Evolutionary conservation across 2,113 vertebrate species (phyloP), one percentile per base, ranked within the genome.

Genomic region (Prolemur simus): DNA sequence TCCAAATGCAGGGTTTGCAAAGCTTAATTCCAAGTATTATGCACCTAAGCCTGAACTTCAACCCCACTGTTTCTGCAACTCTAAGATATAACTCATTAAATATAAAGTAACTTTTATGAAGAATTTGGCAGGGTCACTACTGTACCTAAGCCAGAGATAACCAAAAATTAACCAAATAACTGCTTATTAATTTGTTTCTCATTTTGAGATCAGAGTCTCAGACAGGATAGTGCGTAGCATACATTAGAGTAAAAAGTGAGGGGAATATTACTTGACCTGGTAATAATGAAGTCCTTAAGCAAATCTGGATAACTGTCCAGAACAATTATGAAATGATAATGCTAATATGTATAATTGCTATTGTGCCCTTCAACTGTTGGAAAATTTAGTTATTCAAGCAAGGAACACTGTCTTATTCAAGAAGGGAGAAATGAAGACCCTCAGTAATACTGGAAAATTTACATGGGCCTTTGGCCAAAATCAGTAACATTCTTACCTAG

Each of bases 131-230:
- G 66, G 9, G 25, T 45, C 47, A 87, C 10, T 47, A 66, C 6
- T 45, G 6, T 64, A 60, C 80, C 14, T 45, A 34, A 49, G 5
- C 71, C 74, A 87, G 25, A 87, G 54, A 37, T 14, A 78, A 83
- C 0, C 25, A 0, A 1, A 78, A 76, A 82, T 91, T 85, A 92
- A 58, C 23, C 73, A 86, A 89, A 52, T 58, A 95, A 85, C 39
- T 83, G 29, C 37, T 49, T 52, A 84, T 29, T 73, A 47, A 91
- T 87, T 56, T 93, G 32, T 80, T 89, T 94, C 34, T 32, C n/a
- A 94, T 7, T 60, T n/a, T 78, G 34, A 78, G 87, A 96, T 54
- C 34, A 81, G 39, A 94, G 88, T 85, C 56, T 58, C 45, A 94
- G n/a, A 56, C 23, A 90, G 23, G 5, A 9, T 29, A 8, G 54